These are phyloP conservation scores for Tillus elongatus DNA, from an alignment of 2,888 invertebrate species.

Conservation along the genomic window DNA sequence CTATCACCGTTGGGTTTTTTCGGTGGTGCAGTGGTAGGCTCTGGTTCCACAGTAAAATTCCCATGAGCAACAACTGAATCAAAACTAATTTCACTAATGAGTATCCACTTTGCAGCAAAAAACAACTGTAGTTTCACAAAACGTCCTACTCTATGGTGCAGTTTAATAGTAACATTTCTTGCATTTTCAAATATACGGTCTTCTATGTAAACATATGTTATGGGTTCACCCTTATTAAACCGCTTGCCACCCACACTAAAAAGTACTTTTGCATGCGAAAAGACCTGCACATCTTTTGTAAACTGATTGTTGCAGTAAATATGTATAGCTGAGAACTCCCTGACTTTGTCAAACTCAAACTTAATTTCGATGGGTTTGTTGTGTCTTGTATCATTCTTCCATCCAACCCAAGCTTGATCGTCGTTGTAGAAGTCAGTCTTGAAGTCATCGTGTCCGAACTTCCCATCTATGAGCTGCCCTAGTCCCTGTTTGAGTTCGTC, in stretches of 20 bases:
- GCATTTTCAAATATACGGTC: slow-evolving; percentile 74
- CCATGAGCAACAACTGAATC: slow-evolving; percentile 68
- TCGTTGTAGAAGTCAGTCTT: slow-evolving; percentile 51
- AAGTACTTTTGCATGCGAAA: slow-evolving; percentile 65
- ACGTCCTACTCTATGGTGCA: slow-evolving; percentile 71
- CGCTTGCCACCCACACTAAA: slow-evolving; percentile 72
- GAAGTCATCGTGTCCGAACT: slow-evolving; percentile 68
- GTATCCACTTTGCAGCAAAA: slow-evolving; percentile 79
- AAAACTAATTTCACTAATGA: slow-evolving; percentile 83
- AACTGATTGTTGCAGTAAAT: slow-evolving; percentile 80
- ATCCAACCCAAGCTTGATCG: slow-evolving; percentile 81
- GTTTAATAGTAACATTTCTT: slow-evolving; percentile 70
- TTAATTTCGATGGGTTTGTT: slow-evolving; percentile 57
- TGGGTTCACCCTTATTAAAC: slow-evolving; percentile 66
- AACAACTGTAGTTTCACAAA: slow-evolving; percentile 69
- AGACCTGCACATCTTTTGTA: slow-evolving; percentile 76
- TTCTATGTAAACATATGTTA: slow-evolving; percentile 61
- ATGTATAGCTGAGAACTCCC: slow-evolving; percentile 77
- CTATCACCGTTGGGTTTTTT: slow-evolving; percentile 46
- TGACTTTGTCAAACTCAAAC: slow-evolving; percentile 77
- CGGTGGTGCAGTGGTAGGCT: slow-evolving; percentile 46
- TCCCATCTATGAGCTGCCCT: slow-evolving; percentile 78
- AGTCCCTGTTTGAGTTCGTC: slow-evolving; percentile 63
- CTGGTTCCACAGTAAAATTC: slow-evolving; percentile 62
- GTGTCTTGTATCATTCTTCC: slow-evolving; percentile 68